These are phyloP conservation scores for Galerucella nymphaeae DNA, from an alignment of 2,888 invertebrate genomes.

Conservation along the genomic window DNA sequence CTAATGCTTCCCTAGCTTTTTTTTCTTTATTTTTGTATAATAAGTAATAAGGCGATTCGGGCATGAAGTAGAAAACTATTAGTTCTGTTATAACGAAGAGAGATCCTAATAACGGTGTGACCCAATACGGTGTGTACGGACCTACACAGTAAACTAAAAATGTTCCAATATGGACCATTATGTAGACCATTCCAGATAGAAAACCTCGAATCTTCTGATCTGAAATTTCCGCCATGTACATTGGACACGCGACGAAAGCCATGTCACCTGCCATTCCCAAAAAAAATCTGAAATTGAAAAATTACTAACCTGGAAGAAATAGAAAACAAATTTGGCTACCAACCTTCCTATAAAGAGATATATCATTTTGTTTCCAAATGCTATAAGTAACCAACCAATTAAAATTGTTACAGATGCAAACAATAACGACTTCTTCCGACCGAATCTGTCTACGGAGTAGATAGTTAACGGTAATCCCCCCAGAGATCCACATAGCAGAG, in stretches of 20 bases:
- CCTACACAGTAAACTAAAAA: conserved; percentile 59
- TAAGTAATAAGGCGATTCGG: conserved; percentile 62
- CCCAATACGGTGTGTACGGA: conserved; percentile 53
- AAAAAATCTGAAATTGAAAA: conserved; percentile 52
- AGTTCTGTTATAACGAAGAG: conserved; percentile 56
- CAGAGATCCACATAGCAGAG: conserved; percentile 53
- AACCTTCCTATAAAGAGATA: conserved; percentile 56
- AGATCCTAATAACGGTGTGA: conserved; percentile 52
- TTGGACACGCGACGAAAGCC: conserved; percentile 62
- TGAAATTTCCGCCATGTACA: conserved; percentile 63
- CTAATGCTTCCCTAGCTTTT: conserved; percentile 56
- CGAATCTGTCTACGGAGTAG: conserved; percentile 58
- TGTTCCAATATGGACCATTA: conserved; percentile 62
- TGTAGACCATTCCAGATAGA: conserved; percentile 60
- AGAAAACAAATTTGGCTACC: not conserved
- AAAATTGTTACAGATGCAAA: conserved; percentile 58
- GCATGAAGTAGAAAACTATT: conserved; percentile 60
- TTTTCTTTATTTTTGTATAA: conserved; percentile 57
- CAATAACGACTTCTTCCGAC: conserved; percentile 59
- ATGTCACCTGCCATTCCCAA: conserved; percentile 62
- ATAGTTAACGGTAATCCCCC: conserved; percentile 59
- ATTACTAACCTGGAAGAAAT: too few relatives aligned
- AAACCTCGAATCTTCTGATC: conserved; percentile 62
- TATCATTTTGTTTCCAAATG: conserved; percentile 55
- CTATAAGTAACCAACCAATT: conserved; percentile 60